Evolutionary conservation across 2,888 invertebrate genomes (phyloP), one percentile per base, ranked within the genome.

Genomic region (Melangyna quadrimaculata): DNA sequence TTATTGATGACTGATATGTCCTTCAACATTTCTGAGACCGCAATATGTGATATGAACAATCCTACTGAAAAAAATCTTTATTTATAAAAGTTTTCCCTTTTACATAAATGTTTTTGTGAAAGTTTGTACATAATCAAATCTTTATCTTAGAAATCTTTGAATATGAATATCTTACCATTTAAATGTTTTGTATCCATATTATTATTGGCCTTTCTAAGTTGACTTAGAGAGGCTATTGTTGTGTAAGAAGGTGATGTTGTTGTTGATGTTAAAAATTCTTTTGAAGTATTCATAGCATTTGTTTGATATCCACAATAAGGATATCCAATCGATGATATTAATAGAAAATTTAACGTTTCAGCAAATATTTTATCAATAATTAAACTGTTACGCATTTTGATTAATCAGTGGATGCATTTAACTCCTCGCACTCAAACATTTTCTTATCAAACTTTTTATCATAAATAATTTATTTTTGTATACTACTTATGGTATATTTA

Each of bases 351-450:
- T 87, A 89, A 88, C 87, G 89, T 88, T 87, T 88, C 88, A 78
- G 87, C 87, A 87, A 88, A 87, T 65, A 88, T 80, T 87, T 88
- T 88, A 84, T 88, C 88, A 87, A 89, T 88, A 88, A 88, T 88
- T 79, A 89, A 89, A 82, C 88, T 88, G 88, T 89, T 88, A 88
- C 89, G 88, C 89, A 89, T 89, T 88, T 89, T 89, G 89, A 88
- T 87, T 87, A 87, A 77, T 88, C 79, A 80, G 75, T 86, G 45
- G 51, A 80, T 78, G 69, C 87, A 88, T 88, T 87, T 87, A 87
- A 87, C 35, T 80, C 75, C 71, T 77, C 51, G 75, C 69, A 80
- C 75, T 71, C 55, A 80, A 86, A 80, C 84, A 86, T 86, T 86
- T 71, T 86, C n/a, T n/a, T n/a, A 40, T 51, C 2, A 55, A 61